Base-by-base conservation (phyloP, 2,113 vertebrate species). In the Benitochromis conjunctus region DNA sequence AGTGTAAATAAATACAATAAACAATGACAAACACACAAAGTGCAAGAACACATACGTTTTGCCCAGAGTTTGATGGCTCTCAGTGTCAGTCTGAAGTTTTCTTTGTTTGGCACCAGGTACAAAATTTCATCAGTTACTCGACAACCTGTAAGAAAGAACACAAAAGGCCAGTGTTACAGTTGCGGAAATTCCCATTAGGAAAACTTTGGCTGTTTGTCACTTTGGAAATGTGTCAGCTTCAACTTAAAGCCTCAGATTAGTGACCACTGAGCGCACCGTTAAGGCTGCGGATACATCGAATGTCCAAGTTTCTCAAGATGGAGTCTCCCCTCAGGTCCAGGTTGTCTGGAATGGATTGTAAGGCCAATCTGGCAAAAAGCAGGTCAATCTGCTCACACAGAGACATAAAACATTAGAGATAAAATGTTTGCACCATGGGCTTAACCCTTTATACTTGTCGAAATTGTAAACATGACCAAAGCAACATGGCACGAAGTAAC, bases 41-140 rank as follows among this genome's bases (percentile, higher is more conserved):
- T 24, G 21, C 1, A 74, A 57, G 9, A n/a, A 26, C 80, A 97
- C 98, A 97, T 96, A 99, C 98, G 96, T 95, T 99, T 99, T 58
- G 99, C 99, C 99, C 99, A 99, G 62, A 99, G 96, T 94, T 99
- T 99, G 86, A 99, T 97, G 18, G 98, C 98, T 95, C 97, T 96
- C 43, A 99, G 91, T 0, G 98, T 97, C 51, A 99, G 95, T 64
- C 98, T 97, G 94, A 99, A 99, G 93, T 98, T 99, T 86, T 99
- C 98, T 95, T 97, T 98, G 91, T 99, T 98, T 95, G 99, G 98
- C 94, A 99, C 99, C 89, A 99, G 95, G 88, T 97, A 97, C 46
- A 99, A 94, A 90, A 99, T 99, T 95, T 99, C 99, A 95, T 99
- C 98, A 18, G 99, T 99, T 83, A 99, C 99, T 92, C 99, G 96